Percentiles rank a stretch among this genome's conserved stretches.
Conservation (phyloP, 2,888 invertebrate genomes). For the Mamestra brassicae region DNA sequence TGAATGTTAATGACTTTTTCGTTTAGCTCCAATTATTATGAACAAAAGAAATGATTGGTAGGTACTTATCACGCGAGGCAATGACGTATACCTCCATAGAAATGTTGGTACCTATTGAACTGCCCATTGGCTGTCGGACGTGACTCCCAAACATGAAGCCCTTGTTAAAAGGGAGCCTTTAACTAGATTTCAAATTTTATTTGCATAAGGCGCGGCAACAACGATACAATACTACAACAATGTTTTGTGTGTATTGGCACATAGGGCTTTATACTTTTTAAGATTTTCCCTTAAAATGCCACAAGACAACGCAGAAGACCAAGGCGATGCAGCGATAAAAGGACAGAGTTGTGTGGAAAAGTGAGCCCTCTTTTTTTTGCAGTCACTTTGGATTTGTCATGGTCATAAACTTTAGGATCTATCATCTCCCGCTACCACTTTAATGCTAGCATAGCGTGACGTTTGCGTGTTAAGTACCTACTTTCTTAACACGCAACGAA, state of each 20-base stretch:
- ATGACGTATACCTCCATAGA: slow-evolving; percentile 14
- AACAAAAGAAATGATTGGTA: slow-evolving; percentile 35
- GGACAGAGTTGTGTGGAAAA: too few species aligned
- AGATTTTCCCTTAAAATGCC: too few species aligned
- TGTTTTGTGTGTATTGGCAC: too few species aligned
- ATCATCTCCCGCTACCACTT: neutral
- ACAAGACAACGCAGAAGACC: too few species aligned
- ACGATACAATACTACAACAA: too few species aligned
- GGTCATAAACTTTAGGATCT: neutral
- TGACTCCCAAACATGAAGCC: neutral
- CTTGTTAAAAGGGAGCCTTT: neutral
- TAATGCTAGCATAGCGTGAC: slow-evolving; percentile 23
- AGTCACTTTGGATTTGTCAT: too few species aligned
- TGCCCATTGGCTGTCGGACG: neutral
- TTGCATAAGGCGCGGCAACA: too few species aligned
- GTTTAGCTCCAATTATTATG: slow-evolving; percentile 32
- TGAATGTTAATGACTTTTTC: slow-evolving; percentile 45
- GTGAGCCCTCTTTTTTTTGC: too few species aligned
- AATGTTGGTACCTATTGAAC: slow-evolving; percentile 4
- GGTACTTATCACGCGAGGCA: slow-evolving; percentile 49
- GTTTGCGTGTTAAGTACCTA: neutral
- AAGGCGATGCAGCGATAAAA: too few species aligned
- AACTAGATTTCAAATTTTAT: too few species aligned
- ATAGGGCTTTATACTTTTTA: too few species aligned
- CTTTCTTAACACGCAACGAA: slow-evolving; percentile 7